Evolutionary conservation across 2,888 invertebrate genomes (phyloP).

Genomic region (Amblyjoppa fuscipennis): DNA sequence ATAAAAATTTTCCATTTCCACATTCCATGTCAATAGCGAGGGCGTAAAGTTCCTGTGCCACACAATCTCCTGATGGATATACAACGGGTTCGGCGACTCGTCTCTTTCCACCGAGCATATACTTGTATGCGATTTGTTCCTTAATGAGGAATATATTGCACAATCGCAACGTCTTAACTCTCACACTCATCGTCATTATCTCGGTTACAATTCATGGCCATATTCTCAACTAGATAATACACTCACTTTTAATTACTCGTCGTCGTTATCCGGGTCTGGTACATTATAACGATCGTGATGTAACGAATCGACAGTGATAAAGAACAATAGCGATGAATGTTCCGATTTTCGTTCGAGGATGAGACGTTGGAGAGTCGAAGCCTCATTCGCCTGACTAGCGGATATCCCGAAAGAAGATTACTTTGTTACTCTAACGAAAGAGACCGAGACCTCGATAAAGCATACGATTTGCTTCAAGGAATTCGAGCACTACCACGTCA

Average conservation of each 20-base stretch:
- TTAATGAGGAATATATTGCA: background rate
- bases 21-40: no score
- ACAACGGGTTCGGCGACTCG: conserved; percentile 30
- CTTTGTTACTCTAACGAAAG: no score
- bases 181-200: background rate
- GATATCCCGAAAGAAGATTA: no score
- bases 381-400: conserved; percentile 75
- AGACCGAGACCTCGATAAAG: no score
- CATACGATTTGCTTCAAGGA: no score
- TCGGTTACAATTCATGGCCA: background rate
- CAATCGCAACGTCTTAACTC: background rate
- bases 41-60: no score
- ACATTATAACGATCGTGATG: background rate
- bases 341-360: background rate
- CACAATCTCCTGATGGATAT: background rate
- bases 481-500: no score
- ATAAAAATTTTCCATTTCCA: no score
- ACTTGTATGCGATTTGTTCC: background rate
- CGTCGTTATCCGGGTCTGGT: background rate
- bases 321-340: background rate
- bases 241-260: background rate
- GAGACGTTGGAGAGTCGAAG: background rate
- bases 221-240: background rate
- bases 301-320: background rate
- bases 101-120: background rate